Evolutionary conservation across 2,113 vertebrate genomes (phyloP), one percentile per base, ranked within the genome.

Genomic region (Enhydra lutris): DNA sequence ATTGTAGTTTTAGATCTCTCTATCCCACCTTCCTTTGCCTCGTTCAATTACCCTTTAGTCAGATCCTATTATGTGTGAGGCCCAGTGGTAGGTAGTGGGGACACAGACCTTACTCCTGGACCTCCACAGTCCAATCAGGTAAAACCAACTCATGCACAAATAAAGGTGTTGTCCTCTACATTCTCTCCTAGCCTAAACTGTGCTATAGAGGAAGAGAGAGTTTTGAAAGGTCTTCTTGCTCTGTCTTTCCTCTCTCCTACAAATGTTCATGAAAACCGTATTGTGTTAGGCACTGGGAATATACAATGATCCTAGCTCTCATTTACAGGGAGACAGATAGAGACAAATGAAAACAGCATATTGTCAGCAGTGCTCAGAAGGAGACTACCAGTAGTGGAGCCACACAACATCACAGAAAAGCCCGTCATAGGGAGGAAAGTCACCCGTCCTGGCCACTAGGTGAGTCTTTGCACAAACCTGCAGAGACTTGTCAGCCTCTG

Each of bases 231-330:
- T 93, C 65, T 89, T 90, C 20, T 59, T 80, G 2, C 42, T 82
- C 17, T 20, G 52, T 69, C 34, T n/a, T 74, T 31, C 20, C 21
- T 93, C 39, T 36, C 67, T 92, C 67, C 13, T 11, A 87, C 42
- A 93, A 78, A 91, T 45, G 34, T 78, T 69, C 61, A 69, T 65
- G 69, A 83, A 97, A 97, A 95, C 21, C 17, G 39, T 42, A 57
- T 36, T 61, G 34, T 12, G 26, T 74, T 50, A 87, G 47, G 71
- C 29, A 63, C 69, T 31, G 36, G 52, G 59, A 42, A 50, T 80
- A 14, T 3, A 85, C 26, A 57, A 21, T 11, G 50, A 67, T 47
- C 18, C 20, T n/a, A 57, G 88, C 29, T 29, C 65, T 86, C 5
- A 1, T 0, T 31, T 26, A 78, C 2, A 78, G 59, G 63, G n/a